phyloP scores from a whole-genome alignment of 2,113 vertebrate species.

The Merops nubicus region DNA sequence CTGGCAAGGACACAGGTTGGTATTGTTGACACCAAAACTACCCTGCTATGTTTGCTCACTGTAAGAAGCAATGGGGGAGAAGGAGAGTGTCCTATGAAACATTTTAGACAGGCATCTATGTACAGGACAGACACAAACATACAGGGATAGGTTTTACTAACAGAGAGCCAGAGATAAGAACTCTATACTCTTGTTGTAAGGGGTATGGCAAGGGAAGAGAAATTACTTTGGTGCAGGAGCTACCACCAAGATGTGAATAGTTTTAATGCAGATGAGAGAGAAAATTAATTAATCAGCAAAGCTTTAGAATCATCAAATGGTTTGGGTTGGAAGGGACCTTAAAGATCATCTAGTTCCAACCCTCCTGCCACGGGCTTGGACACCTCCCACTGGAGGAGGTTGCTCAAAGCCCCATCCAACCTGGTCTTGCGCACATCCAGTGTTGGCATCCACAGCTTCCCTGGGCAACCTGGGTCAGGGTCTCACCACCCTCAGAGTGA shows the following conservation, averaged over 20 bases:
- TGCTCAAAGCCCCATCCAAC: no score
- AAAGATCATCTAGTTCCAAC: no score
- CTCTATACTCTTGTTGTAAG: neutral
- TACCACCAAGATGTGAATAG: neutral
- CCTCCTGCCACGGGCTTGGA: no score
- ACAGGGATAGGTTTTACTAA: neutral
- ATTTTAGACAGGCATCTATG: rapidly evolving
- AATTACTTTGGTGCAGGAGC: neutral
- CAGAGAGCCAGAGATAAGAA: neutral
- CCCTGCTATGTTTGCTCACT: neutral
- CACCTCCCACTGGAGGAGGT: no score
- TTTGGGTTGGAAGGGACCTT: no score
- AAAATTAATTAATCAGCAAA: neutral
- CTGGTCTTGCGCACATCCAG: no score
- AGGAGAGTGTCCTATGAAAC: neutral
- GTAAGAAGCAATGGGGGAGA: neutral
- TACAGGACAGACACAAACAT: neutral
- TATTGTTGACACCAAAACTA: neutral
- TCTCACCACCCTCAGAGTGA: no score
- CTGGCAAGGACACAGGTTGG: neutral
- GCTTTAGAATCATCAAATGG: no score
- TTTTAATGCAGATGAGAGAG: neutral
- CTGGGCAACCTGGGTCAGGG: no score
- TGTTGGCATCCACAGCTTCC: no score
- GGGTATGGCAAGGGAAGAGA: neutral